Conservation (phyloP, 64 coral and sea anemone species). For the Hydrozoanthus tunicans region DNA sequence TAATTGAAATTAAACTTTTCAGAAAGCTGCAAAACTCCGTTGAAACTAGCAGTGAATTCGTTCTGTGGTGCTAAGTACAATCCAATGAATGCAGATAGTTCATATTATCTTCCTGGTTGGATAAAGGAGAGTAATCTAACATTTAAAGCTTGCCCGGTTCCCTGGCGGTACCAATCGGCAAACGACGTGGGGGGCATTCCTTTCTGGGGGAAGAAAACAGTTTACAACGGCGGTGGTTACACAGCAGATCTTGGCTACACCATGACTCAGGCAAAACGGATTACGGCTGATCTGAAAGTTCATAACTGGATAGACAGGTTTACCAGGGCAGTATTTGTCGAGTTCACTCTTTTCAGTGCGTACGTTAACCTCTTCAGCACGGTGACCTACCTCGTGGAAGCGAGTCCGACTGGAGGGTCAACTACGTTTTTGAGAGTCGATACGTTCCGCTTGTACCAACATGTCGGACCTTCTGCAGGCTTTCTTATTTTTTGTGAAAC, state of each 20-base stretch:
- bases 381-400: slow-evolving; percentile 61
- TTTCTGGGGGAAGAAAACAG: slow-evolving; percentile 56
- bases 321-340: slow-evolving; percentile 62
- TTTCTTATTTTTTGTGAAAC: slow-evolving; percentile 64
- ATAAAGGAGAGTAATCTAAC: slow-evolving; percentile 57
- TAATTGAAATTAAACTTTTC: not conserved
- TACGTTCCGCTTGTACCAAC: slow-evolving; percentile 70
- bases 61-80: slow-evolving; percentile 52
- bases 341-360: slow-evolving; percentile 72
- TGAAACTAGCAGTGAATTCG: not conserved
- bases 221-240: slow-evolving; percentile 69
- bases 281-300: slow-evolving; percentile 40
- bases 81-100: slow-evolving; percentile 45
- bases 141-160: slow-evolving; percentile 45
- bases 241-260: slow-evolving; percentile 76
- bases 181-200: slow-evolving; percentile 48
- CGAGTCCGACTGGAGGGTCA: slow-evolving; percentile 55
- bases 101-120: slow-evolving; percentile 80
- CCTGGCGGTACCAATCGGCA: slow-evolving; percentile 71
- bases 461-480: slow-evolving; percentile 42
- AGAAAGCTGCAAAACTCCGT: slow-evolving; percentile 8
- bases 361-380: slow-evolving; percentile 72
- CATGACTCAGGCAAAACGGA: slow-evolving; percentile 47
- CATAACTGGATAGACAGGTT: slow-evolving; percentile 67
- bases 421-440: slow-evolving; percentile 55